phyloP scores from a whole-genome alignment of 2,797 vertebrate species.

The Diceros bicornis region DNA sequence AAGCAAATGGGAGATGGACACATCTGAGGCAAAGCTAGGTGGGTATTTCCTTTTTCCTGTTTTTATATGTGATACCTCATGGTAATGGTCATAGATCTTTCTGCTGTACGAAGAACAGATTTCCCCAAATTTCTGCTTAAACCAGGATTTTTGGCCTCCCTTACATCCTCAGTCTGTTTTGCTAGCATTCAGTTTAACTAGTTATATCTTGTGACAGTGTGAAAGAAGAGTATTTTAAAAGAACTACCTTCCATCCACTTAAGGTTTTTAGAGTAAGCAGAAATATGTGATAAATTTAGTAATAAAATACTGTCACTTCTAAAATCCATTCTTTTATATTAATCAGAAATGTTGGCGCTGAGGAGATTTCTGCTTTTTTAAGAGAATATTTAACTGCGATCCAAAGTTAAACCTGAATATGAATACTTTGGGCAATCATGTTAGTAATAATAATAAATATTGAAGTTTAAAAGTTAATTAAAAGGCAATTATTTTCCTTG shows the following conservation, averaged over 20 bases:
- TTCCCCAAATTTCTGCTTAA: slow-evolving; percentile 66
- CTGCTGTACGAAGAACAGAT: slow-evolving; percentile 70
- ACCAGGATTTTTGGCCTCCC: slow-evolving; percentile 67
- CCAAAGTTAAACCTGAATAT: slow-evolving; percentile 48
- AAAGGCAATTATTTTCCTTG: slow-evolving; percentile 63
- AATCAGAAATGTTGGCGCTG: slow-evolving; percentile 64
- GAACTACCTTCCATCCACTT: slow-evolving; percentile 49
- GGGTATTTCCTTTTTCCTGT: slow-evolving; percentile 93
- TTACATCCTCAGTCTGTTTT: slow-evolving; percentile 45
- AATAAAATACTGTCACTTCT: slow-evolving; percentile 68
- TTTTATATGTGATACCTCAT: slow-evolving; percentile 89
- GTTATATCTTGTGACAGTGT: slow-evolving; percentile 59
- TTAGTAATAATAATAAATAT: slow-evolving; percentile 49
- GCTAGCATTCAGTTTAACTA: slow-evolving; percentile 65
- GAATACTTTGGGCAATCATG: slow-evolving; percentile 61
- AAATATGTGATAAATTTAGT: slow-evolving; percentile 63
- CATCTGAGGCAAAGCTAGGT: slow-evolving; percentile 99
- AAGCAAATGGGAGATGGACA: slow-evolving; percentile 99
- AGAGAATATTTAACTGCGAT: slow-evolving; percentile 51
- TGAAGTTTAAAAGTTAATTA: slow-evolving; percentile 64
- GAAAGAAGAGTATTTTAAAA: slow-evolving; percentile 62
- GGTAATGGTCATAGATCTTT: slow-evolving; percentile 86
- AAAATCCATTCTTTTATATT: slow-evolving; percentile 59
- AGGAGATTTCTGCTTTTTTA: slow-evolving; percentile 62
- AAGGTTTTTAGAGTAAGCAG: slow-evolving; percentile 54